These are phyloP conservation scores for Onychomys torridus DNA, from an alignment of 2,797 vertebrate species.

Conservation along the genomic window DNA sequence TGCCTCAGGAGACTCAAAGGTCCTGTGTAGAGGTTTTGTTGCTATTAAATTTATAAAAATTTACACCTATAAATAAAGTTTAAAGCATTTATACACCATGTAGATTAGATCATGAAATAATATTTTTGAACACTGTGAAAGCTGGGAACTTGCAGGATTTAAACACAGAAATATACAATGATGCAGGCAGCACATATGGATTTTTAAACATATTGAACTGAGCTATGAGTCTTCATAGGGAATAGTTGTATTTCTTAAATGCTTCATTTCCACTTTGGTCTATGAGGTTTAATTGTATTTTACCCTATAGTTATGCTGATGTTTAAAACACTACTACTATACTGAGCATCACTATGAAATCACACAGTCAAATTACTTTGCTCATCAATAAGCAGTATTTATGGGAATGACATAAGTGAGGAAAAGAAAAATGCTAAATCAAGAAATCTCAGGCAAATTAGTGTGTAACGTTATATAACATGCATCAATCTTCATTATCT, in stretches of 20 bases:
- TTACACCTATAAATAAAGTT: conserved; percentile 75
- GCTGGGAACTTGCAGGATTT: conserved; percentile 38
- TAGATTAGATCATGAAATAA: conserved; percentile 82
- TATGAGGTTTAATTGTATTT: not conserved
- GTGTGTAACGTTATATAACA: not conserved
- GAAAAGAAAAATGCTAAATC: not conserved
- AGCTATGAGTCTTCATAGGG: not conserved
- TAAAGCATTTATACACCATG: conserved; percentile 78
- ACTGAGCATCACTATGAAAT: not conserved
- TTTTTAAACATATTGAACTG: conserved; percentile 55
- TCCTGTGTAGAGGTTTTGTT: conserved; percentile 80
- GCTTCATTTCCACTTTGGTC: not conserved
- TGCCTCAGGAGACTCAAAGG: conserved; percentile 77
- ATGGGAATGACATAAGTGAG: not conserved
- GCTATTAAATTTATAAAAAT: conserved; percentile 80
- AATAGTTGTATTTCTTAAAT: not conserved
- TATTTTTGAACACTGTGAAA: conserved; percentile 65
- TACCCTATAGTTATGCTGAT: not conserved
- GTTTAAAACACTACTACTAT: not conserved
- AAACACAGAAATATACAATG: conserved; percentile 30
- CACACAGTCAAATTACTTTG: not conserved
- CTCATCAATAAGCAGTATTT: not conserved
- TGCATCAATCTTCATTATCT: not conserved
- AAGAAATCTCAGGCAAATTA: not conserved
- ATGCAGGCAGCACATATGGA: not conserved